A percentile compares a stretch with the other conserved stretches of the same genome.
These are phyloP conservation scores for Drosophila meridionalis DNA, from an alignment of 2,888 invertebrate genomes.

Conservation along the genomic window DNA sequence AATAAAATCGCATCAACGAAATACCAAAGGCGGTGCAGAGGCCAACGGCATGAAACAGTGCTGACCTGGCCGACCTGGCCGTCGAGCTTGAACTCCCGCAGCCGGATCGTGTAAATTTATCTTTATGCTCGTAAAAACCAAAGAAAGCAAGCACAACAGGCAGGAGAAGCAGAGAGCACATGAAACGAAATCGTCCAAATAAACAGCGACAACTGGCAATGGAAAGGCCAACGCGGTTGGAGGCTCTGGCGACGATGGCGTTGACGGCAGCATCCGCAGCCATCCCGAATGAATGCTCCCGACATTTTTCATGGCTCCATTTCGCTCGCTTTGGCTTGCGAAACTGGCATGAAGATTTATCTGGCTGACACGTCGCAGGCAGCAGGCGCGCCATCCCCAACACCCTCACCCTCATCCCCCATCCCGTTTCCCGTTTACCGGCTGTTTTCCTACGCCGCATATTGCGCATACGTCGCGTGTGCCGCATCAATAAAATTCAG, in stretches of 20 bases:
- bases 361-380: conserved; percentile 45
- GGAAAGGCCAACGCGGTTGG: conserved; percentile 13
- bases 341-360: conserved; percentile 70
- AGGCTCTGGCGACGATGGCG: conserved; percentile 36
- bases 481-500: conserved; percentile 70
- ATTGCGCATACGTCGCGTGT: conserved; percentile 63
- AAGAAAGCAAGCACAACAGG: conserved; percentile 26
- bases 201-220: conserved; percentile 61
- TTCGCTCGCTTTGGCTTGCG: conserved; percentile 39
- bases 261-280: conserved; percentile 42
- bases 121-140: conserved; percentile 75
- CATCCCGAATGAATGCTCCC: conserved; percentile 59
- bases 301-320: conserved; percentile 76
- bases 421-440: conserved; percentile 6
- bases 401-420: not conserved
- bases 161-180: conserved; percentile 35
- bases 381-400: conserved; percentile 4
- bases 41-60: conserved; percentile 21
- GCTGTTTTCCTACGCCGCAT: conserved; percentile 44
- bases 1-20: conserved; percentile 73
- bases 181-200: conserved; percentile 69
- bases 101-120: conserved; percentile 71
- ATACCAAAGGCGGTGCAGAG: conserved; percentile 34
- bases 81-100: conserved; percentile 38
- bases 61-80: conserved; percentile 32